Conservation (phyloP, 2,113 vertebrate genomes). For the Serinus canaria region DNA sequence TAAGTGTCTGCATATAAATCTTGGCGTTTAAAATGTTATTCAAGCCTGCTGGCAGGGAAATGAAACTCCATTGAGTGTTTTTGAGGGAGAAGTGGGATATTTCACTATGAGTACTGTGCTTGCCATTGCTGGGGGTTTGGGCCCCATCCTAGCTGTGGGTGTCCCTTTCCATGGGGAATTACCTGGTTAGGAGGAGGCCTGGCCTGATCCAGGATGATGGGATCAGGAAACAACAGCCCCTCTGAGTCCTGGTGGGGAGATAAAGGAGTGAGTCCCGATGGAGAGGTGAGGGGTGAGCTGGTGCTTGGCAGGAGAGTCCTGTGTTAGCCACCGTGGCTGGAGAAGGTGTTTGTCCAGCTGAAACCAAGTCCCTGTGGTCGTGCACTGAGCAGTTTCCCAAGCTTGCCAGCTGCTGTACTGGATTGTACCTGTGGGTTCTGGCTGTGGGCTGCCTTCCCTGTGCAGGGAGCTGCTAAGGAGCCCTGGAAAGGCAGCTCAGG, state of each 20-base stretch:
- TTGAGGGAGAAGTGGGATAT: not conserved
- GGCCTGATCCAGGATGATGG: not conserved
- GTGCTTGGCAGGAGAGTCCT: not conserved
- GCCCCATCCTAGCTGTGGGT: accelerated
- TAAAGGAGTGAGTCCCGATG: not conserved
- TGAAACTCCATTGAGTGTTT: not conserved
- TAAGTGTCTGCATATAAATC: constrained; percentile 65
- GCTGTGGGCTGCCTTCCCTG: constrained; percentile 43
- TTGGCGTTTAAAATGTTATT: constrained; percentile 56
- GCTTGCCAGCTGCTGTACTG: constrained; percentile 67
- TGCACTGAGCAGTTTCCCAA: constrained; percentile 56
- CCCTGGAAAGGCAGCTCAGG: constrained; percentile 1
- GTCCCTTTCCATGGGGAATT: not conserved
- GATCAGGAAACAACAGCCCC: not conserved
- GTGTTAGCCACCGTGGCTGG: not conserved
- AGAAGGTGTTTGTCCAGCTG: constrained; percentile 72
- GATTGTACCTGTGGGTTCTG: constrained; percentile 68
- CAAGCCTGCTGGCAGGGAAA: constrained; percentile 46
- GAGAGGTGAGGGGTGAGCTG: constrained; percentile 42
- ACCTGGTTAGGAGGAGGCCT: not conserved
- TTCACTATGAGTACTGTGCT: not conserved
- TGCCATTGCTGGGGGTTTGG: not conserved
- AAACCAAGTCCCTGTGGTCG: constrained; percentile 51
- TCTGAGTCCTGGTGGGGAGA: not conserved
- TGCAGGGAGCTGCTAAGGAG: not conserved